These are phyloP conservation scores for Acomys russatus DNA, from an alignment of 2,797 vertebrate genomes.

Conservation along the genomic window DNA sequence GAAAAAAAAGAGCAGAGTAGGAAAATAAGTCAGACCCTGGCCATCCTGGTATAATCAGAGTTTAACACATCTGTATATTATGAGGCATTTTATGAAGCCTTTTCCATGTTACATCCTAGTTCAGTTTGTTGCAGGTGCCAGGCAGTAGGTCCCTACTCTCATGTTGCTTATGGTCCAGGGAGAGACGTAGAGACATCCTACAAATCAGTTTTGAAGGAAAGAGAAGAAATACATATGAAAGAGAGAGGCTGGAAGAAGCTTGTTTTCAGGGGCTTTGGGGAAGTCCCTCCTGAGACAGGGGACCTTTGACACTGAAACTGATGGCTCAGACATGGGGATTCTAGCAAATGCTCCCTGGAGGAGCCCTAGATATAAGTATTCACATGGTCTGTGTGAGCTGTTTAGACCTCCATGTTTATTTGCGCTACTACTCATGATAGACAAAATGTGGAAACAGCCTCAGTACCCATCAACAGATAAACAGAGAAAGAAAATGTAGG, in stretches of 20 bases:
- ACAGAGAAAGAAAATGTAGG: background rate
- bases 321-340: background rate
- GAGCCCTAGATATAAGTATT: background rate
- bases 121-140: background rate
- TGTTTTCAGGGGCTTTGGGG: background rate
- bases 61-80: background rate
- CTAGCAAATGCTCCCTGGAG: background rate
- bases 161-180: background rate
- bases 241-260: background rate
- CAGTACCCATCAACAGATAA: background rate
- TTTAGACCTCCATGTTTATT: background rate
- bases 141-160: background rate
- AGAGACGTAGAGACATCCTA: background rate
- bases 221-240: background rate
- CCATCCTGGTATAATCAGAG: background rate
- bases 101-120: background rate
- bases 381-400: background rate
- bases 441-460: background rate
- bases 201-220: background rate
- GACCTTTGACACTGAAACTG: background rate
- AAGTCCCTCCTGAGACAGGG: background rate
- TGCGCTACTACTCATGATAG: background rate
- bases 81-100: background rate
- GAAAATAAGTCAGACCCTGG: background rate
- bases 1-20: background rate